Evolutionary conservation across 1,140 invertebrate species (phyloP), one percentile per base, ranked within the genome.

Genomic region (Drosophila sulfurigaster): DNA sequence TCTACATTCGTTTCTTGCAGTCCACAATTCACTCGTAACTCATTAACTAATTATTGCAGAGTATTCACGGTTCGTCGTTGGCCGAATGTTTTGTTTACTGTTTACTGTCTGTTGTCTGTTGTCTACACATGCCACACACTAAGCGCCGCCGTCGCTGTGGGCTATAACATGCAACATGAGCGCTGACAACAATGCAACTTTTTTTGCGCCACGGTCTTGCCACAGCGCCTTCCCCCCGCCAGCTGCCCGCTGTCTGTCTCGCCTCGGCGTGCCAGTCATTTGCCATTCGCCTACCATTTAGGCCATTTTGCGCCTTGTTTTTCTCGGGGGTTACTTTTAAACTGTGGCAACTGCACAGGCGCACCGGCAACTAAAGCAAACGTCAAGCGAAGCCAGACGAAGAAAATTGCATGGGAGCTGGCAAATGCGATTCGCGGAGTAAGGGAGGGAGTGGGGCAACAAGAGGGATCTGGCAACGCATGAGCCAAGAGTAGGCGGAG

Each of bases 111-210:
- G n/a, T 3, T 13, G 41, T 13, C 41, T 13, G 11, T 43, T n/a
- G 41, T 5, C 41, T 62, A 15, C 57, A 68, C 58, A 70, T 70
- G 67, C 82, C 81, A 77, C 81, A 82, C 81, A 87, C 75, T 73
- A 82, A 82, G 83, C 77, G 82, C 83, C 83, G 13, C 32, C 43
- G 48, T 28, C 58, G 45, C 65, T 38, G 48, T 15, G 48, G 48
- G 57, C 66, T 28, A 16, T 28, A 48, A 60, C 74, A 66, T 82
- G 83, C 77, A 87, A 87, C 83, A 87, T 79, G 82, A 72, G 62
- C 79, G 83, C 79, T 87, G 80, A 87, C 83, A 87, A 88, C 83
- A 87, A 80, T 87, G 83, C 82, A 88, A 77, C 79, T 66, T 75
- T 81, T 82, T 78, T 66, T 66, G 59, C 63, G 54, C 45, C 68